Conservation (phyloP, 2,113 vertebrate genomes). For the Hystrix cristata region DNA sequence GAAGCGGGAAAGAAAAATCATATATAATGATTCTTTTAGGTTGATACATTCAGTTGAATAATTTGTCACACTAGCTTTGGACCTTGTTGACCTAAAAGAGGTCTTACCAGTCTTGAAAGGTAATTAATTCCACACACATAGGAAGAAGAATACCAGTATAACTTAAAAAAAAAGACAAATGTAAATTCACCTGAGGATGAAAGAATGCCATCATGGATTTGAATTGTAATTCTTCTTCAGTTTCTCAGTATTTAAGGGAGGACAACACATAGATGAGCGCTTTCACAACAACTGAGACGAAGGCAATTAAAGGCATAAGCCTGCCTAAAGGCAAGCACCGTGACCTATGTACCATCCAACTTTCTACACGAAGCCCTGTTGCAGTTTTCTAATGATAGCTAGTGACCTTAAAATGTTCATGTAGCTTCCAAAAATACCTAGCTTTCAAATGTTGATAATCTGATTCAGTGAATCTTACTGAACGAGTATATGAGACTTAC, state of each 20-base stretch:
- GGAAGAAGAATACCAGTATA: slow-evolving; percentile 38
- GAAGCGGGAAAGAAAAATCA: neutral
- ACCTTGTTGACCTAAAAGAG: neutral
- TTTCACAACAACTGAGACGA: neutral
- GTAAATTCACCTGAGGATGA: slow-evolving; percentile 17
- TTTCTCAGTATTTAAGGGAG: neutral
- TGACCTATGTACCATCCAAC: neutral
- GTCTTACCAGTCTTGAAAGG: neutral
- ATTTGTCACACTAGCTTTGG: neutral
- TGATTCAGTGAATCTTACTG: neutral
- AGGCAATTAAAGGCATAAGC: neutral
- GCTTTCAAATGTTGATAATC: neutral
- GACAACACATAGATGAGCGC: neutral
- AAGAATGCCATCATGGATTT: neutral
- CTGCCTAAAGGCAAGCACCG: neutral
- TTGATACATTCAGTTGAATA: slow-evolving; percentile 29
- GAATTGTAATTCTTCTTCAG: neutral
- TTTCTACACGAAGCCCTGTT: neutral
- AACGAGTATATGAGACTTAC: neutral
- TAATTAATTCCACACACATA: neutral
- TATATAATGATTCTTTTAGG: neutral
- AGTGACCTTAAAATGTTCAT: slow-evolving; percentile 25
- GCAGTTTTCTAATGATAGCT: neutral
- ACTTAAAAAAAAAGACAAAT: slow-evolving; percentile 44
- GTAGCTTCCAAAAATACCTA: neutral